Percentiles rank a stretch among this genome's conserved stretches.
phyloP scores from a whole-genome alignment of 2,797 vertebrate species.

The Hemitrygon akajei region DNA sequence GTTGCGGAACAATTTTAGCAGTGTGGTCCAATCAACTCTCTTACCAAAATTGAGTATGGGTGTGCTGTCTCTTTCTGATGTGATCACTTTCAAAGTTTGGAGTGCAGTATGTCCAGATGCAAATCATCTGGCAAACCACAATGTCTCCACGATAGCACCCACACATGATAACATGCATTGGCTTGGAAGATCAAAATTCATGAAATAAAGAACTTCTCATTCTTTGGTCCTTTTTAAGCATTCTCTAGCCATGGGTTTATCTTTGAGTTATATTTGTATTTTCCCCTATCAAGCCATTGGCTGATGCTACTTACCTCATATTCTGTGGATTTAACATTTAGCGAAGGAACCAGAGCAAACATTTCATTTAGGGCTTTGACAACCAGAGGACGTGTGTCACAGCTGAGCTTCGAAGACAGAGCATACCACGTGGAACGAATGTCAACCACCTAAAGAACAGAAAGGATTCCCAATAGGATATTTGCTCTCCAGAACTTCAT shows the following conservation, averaged over 20 bases:
- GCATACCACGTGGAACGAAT: constrained; percentile 80
- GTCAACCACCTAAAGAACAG: constrained; percentile 74
- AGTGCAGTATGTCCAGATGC: not conserved
- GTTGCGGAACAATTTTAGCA: not conserved
- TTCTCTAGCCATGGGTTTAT: not conserved
- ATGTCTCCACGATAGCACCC: not conserved
- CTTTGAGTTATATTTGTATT: not conserved
- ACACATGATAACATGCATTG: not conserved
- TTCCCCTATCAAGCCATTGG: not conserved
- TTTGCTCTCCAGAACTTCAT: not conserved
- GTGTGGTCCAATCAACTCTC: not conserved
- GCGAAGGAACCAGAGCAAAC: constrained; percentile 77
- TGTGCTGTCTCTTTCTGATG: not conserved
- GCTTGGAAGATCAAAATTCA: not conserved
- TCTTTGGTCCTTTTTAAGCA: not conserved
- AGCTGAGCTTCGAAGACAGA: constrained; percentile 72
- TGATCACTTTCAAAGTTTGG: not conserved
- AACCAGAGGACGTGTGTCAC: constrained; percentile 73
- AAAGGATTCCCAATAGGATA: not conserved
- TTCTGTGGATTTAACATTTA: constrained; percentile 73
- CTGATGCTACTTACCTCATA: constrained; percentile 66
- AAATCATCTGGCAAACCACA: not conserved
- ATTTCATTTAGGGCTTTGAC: constrained; percentile 72
- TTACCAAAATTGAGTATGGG: not conserved
- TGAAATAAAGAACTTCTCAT: not conserved